Percentiles rank a stretch among this genome's conserved stretches.
Evolutionary conservation across 2,113 vertebrate species (phyloP).

Genomic region (Sander vitreus): DNA sequence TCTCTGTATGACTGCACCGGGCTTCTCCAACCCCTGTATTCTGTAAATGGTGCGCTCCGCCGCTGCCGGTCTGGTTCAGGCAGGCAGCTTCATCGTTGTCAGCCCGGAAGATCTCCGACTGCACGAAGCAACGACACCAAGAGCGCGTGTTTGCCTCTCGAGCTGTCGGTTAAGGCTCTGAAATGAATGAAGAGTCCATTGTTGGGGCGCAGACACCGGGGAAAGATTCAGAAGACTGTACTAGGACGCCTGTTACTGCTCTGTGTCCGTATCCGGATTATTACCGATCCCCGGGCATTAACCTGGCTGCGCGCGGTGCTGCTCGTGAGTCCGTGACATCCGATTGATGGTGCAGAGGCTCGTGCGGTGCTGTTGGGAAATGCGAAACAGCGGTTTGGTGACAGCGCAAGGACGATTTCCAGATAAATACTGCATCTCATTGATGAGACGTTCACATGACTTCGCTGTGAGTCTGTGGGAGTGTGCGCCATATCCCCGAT

Average conservation of each 20-base stretch:
- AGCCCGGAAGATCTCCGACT: constrained; percentile 48
- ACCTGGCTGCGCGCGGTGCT: constrained; percentile 39
- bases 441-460: constrained; percentile 28
- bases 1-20: neutral
- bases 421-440: constrained; percentile 16
- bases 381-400: constrained; percentile 5
- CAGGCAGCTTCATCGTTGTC: constrained; percentile 68
- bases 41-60: constrained; percentile 75
- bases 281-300: constrained; percentile 27
- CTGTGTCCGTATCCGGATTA: constrained; percentile 24
- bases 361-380: constrained; percentile 32
- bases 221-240: constrained; percentile 11
- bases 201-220: neutral
- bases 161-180: constrained; percentile 3
- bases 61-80: constrained; percentile 72
- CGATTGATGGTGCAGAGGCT: constrained; percentile 61
- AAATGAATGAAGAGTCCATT: constrained; percentile 40
- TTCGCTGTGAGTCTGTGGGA: neutral
- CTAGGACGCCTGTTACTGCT: constrained; percentile 5
- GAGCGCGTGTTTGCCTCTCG: neutral
- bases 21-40: constrained; percentile 23
- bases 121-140: neutral
- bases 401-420: constrained; percentile 7
- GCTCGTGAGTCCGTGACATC: constrained; percentile 54
- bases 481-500: constrained; percentile 63